A percentile compares a stretch with the other conserved stretches of the same genome.
Conservation (phyloP, 1,140 invertebrate genomes). For the Temnothorax nylanderi region DNA sequence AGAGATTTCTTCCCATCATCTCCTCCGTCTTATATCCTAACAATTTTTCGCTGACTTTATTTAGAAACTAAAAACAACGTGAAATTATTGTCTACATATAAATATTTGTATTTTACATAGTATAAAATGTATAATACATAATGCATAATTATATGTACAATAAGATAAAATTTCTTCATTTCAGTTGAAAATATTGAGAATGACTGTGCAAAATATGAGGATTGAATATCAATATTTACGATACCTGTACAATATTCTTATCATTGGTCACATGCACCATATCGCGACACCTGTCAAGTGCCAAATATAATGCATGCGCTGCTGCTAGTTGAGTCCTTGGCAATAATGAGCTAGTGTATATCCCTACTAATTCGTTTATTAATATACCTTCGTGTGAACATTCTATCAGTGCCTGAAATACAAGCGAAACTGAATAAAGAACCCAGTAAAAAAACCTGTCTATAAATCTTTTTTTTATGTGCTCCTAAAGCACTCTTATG, state of each 20-base stretch:
- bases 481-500: slow-evolving; percentile 1
- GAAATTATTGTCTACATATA: slow-evolving; percentile 32
- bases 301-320: slow-evolving; percentile 92
- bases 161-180: not conserved
- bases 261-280: slow-evolving; percentile 95
- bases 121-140: not conserved
- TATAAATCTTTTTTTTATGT: not conserved
- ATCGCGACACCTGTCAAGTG: slow-evolving; percentile 93
- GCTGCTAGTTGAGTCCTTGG: slow-evolving; percentile 86
- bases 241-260: slow-evolving; percentile 93
- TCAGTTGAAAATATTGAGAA: slow-evolving; percentile 11
- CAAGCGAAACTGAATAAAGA: slow-evolving; percentile 57
- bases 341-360: slow-evolving; percentile 87
- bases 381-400: slow-evolving; percentile 89
- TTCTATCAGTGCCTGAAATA: slow-evolving; percentile 84
- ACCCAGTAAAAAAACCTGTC: slow-evolving; percentile 11
- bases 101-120: slow-evolving; percentile 8
- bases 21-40: slow-evolving; percentile 92
- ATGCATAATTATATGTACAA: not conserved
- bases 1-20: slow-evolving; percentile 91
- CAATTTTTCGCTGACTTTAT: slow-evolving; percentile 91
- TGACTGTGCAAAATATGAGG: not conserved
- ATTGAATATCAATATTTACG: slow-evolving; percentile 38
- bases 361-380: slow-evolving; percentile 88
- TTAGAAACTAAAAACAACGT: slow-evolving; percentile 89